A percentile compares a stretch with the other conserved stretches of the same genome.
Conservation (phyloP, 2,797 vertebrate species). For the Enteromius trimaculatus region DNA sequence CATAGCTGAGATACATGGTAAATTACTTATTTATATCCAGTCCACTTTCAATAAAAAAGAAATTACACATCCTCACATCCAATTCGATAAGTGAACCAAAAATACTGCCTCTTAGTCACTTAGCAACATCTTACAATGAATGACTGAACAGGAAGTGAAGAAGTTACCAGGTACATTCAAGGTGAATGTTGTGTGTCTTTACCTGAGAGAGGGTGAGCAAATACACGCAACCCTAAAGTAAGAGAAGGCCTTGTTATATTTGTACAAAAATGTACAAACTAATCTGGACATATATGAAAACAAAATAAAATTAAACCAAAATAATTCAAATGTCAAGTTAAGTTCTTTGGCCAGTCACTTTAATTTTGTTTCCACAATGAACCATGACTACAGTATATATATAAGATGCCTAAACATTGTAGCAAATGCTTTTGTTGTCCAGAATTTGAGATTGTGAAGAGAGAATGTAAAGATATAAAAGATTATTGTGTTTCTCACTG, state of each 20-base stretch:
- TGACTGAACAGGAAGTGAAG: background rate
- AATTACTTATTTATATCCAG: constrained; percentile 55
- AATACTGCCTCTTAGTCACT: background rate
- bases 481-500: background rate
- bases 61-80: background rate
- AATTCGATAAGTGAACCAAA: background rate
- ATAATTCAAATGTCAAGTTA: background rate
- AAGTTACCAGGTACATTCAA: background rate
- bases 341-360: background rate
- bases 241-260: background rate
- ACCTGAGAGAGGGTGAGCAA: background rate
- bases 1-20: constrained; percentile 34
- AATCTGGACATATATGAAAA: background rate
- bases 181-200: background rate
- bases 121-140: background rate
- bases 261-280: background rate
- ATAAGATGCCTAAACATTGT: background rate
- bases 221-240: background rate
- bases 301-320: background rate
- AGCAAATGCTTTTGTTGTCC: too few relatives aligned
- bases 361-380: background rate
- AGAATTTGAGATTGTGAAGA: background rate
- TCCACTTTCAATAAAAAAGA: constrained; percentile 33
- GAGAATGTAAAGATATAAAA: background rate
- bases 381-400: background rate